These are phyloP conservation scores for Salpingus planirostris DNA, from an alignment of 2,888 invertebrate genomes.

Conservation along the genomic window DNA sequence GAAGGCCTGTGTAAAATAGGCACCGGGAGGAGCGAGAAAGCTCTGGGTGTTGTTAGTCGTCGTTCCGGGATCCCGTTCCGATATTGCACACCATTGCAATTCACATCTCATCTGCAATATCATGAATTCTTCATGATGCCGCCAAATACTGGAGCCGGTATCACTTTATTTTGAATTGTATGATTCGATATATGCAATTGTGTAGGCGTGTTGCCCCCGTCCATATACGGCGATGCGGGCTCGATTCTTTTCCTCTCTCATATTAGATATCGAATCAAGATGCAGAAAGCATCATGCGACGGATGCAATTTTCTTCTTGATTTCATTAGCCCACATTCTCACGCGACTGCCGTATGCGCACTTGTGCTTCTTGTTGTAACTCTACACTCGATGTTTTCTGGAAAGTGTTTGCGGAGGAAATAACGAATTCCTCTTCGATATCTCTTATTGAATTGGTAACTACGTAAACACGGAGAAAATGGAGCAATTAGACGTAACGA, in stretches of 20 bases:
- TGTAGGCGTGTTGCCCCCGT: conserved; percentile 14
- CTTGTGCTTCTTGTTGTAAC: no score
- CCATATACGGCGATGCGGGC: no score
- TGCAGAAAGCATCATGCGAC: conserved; percentile 5
- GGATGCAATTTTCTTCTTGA: conserved; percentile 11
- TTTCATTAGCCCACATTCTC: no score
- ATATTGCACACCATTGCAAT: conserved; percentile 32
- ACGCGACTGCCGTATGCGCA: no score
- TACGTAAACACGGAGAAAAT: no score
- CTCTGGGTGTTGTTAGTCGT: conserved; percentile 18
- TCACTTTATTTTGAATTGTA: conserved; percentile 29
- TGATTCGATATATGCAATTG: conserved; percentile 25
- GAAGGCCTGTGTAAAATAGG: conserved; percentile 2
- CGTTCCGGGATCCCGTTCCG: conserved; percentile 22
- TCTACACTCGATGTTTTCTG: no score
- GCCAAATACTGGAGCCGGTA: conserved; percentile 27
- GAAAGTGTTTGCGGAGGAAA: no score
- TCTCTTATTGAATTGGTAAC: no score
- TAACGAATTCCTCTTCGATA: no score
- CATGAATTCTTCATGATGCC: conserved; percentile 36
- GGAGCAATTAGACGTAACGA: no score
- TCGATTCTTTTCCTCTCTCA: conserved; percentile 9
- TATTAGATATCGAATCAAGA: conserved; percentile 16
- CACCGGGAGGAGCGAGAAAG: conserved; percentile 11
- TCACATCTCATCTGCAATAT: conserved; percentile 37